phyloP scores from a whole-genome alignment of 2,797 vertebrate genomes.

The Natrix natrix region DNA sequence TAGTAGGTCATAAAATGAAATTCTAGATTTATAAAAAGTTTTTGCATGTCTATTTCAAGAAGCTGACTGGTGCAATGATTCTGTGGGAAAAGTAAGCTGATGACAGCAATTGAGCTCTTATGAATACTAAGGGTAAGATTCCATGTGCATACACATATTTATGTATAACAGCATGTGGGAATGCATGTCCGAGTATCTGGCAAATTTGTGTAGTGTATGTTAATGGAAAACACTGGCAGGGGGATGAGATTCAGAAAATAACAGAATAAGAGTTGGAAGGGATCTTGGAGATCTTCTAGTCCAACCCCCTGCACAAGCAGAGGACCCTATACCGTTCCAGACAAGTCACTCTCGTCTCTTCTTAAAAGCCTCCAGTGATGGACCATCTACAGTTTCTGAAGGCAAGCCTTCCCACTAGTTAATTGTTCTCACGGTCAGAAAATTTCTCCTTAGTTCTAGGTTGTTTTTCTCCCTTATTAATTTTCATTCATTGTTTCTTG shows the following conservation, averaged over 20 bases:
- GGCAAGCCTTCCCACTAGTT: background rate
- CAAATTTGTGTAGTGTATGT: background rate
- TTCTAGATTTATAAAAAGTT: background rate
- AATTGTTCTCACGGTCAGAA: background rate
- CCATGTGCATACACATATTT: background rate
- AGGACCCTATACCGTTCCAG: background rate
- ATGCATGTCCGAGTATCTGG: background rate
- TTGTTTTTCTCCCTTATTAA: background rate
- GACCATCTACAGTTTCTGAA: background rate
- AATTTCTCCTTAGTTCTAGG: background rate
- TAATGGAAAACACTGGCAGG: background rate
- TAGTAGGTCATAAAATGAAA: background rate
- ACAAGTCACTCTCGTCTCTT: background rate
- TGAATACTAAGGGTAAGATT: background rate
- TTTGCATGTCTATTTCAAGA: background rate
- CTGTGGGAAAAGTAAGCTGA: background rate
- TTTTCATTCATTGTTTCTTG: background rate
- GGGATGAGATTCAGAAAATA: background rate
- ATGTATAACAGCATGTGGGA: background rate
- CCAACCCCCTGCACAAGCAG: background rate
- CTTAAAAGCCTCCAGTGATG: background rate
- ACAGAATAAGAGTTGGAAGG: background rate
- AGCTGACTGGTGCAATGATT: background rate
- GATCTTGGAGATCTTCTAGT: background rate
- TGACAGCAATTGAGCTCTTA: background rate